Evolutionary conservation across 2,113 vertebrate species (phyloP), one percentile per base, ranked within the genome.

Genomic region (Recurvirostra avosetta): DNA sequence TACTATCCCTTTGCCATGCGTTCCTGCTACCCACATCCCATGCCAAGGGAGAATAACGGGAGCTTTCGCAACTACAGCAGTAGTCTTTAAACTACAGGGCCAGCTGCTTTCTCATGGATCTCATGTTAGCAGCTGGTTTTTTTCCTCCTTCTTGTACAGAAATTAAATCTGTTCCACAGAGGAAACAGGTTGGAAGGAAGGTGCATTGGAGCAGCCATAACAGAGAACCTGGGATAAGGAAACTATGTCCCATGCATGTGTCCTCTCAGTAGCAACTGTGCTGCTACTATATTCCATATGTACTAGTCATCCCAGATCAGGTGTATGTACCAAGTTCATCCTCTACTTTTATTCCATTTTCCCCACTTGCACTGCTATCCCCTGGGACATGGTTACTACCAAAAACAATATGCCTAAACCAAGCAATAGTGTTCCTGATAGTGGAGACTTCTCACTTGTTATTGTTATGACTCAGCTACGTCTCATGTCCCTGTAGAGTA

Each of bases 1-100:
- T 40, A 68, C 15, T 0, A 0, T 19, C 13, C 36, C n/a, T 56
- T 73, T 40, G 50, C 23, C 23, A 20, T 15, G 25, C 1, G 4
- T 26, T 93, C 36, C 74, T 62, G 62, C 62, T 86, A 65, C 40
- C 49, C 1, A 0, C 26, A 67, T 27, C 34, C 26, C 38, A 47
- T 27, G 15, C 17, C 41, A 70, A 61, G 12, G 58, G 58, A 83
- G 40, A 82, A 47, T 12, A 82, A 61, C 0, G 0, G 11, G 34
- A 88, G 19, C 22, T 68, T 90, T 65, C 43, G 11, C 25, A 25
- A 61, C 30, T 20, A 38, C 16, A 83, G 21, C 34, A 79, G 32
- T 9, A 72, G 30, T 20, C 66, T 63, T 75, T 61, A 76, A 68
- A 74, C 58, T 90, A 61, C 25, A 83, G 27, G 38, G 58, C 2